Evolutionary conservation across 2,113 vertebrate species (phyloP), one percentile per base, ranked within the genome.

Genomic region (Halichoerus grypus): DNA sequence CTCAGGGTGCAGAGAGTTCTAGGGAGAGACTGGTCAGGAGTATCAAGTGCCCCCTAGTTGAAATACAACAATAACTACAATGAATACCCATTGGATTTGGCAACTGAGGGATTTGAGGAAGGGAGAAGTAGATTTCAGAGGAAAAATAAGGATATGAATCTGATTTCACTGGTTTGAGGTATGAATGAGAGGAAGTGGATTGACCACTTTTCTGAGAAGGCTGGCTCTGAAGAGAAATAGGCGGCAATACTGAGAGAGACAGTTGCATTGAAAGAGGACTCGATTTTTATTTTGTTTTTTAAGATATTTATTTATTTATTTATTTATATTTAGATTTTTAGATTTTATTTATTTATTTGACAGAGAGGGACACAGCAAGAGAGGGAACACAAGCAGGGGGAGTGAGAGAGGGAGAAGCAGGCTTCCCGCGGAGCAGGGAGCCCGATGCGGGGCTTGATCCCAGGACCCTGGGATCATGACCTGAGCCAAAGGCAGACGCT

Each of bases 121-220:
- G 28, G 72, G 53, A 33, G 61, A n/a, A 61, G 51, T 42, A 92
- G 63, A 80, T 88, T 91, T 91, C 71, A 57, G 63, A 94, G 71
- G 67, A 79, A 65, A 84, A 96, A 84, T 67, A 55, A 91, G 57
- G 31, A 1, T 39, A 31, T 84, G 91, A 80, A 79, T 83, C 46
- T 89, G 28, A 87, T 89, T 92, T 95, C 42, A 69, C 4, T 92
- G 67, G 21, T 79, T 67, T 84, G 71, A 81, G 22, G 46, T 67
- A 36, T 85, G 18, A 95, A 63, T 88, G 69, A 88, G 57, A 96
- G 51, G 31, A 95, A 85, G 22, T 95, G 15, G 83, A 63, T 19
- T 55, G 36, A 94, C 86, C 83, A 59, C 39, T 95, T 92, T 87
- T 61, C 65, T 67, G 16, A 91, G 80, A 65, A 97, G 31, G 10